Evolutionary conservation across 2,888 invertebrate species (phyloP).

Genomic region (Rhopalosiphum nymphaeae): DNA sequence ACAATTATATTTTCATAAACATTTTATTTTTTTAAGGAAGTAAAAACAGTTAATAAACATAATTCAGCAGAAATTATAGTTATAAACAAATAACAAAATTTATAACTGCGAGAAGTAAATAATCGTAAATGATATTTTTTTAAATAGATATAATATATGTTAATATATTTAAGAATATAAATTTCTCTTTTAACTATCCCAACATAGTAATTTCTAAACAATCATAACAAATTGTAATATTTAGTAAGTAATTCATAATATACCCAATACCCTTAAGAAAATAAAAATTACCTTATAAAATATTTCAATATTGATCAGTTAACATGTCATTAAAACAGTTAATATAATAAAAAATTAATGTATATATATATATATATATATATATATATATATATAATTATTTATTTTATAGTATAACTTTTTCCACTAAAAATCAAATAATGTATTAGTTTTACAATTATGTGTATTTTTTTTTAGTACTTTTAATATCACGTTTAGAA

Average conservation of each 20-base stretch:
- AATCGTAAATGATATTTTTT: not conserved
- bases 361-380: not conserved
- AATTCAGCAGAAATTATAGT: not conserved
- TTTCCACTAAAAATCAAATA: not conserved
- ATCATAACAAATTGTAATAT: constrained; percentile 4
- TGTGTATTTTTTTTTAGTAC: not conserved
- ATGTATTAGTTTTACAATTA: not conserved
- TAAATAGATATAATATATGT: not conserved
- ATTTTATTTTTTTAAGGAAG: not conserved
- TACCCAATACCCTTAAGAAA: not conserved
- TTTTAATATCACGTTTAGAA: not conserved
- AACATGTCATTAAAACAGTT: not conserved
- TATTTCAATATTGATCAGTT: not conserved
- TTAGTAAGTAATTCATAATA: not conserved
- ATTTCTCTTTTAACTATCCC: not conserved
- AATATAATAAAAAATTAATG: not conserved
- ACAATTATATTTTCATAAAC: not conserved
- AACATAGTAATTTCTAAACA: not conserved
- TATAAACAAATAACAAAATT: not conserved
- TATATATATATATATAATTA: not conserved
- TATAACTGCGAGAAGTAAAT: not conserved
- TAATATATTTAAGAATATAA: not conserved
- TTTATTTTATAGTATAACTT: not conserved
- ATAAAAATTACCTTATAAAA: not conserved
- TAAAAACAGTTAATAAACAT: not conserved